Conservation (phyloP, 2,888 invertebrate species). For the Mythimna ferrago region DNA sequence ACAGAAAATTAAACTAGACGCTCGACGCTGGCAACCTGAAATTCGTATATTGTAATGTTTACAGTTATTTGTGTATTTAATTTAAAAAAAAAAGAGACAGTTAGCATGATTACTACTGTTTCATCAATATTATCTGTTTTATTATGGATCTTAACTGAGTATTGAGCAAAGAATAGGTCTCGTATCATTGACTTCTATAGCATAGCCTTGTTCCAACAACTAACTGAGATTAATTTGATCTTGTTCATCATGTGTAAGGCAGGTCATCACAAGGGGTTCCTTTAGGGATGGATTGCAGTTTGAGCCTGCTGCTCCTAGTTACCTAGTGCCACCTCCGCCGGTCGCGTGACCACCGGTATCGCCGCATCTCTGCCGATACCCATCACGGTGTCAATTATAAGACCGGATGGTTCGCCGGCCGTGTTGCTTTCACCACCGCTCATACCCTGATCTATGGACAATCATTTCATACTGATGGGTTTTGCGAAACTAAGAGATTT, state of each 20-base stretch:
- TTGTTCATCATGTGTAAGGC: neutral
- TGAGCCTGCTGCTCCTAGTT: conserved; percentile 30
- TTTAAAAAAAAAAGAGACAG: no score
- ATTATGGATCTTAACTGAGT: neutral
- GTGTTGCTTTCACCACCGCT: conserved; percentile 57
- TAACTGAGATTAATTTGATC: neutral
- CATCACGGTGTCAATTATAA: conserved; percentile 61
- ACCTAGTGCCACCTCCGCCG: neutral
- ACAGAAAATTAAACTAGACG: no score
- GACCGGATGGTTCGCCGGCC: conserved; percentile 50
- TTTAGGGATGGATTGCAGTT: neutral
- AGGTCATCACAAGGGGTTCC: no score
- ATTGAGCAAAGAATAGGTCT: neutral
- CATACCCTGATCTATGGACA: conserved; percentile 56
- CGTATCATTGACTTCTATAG: no score
- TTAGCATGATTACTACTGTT: no score
- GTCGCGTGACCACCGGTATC: conserved; percentile 60
- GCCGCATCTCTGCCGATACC: conserved; percentile 55
- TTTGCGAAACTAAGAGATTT: conserved; percentile 36
- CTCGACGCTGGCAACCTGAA: no score
- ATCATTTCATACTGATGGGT: conserved; percentile 48
- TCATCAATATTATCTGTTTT: neutral
- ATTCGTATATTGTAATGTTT: no score
- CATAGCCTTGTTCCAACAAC: neutral
- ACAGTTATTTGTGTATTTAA: no score